These are phyloP conservation scores for Amiota minor DNA, from an alignment of 2,888 invertebrate genomes.

Conservation along the genomic window DNA sequence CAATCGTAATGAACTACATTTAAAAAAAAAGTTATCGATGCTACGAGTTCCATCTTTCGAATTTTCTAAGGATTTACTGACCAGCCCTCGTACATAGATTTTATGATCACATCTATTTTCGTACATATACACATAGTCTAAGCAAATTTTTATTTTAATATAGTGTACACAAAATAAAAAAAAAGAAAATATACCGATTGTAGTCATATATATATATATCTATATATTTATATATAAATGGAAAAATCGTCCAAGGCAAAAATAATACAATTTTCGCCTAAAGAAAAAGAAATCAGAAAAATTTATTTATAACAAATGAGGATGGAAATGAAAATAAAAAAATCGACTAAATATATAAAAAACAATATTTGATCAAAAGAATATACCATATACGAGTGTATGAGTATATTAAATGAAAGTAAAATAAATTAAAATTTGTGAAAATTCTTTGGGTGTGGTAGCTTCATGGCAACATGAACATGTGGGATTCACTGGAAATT, in stretches of 20 bases:
- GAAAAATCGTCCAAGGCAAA: constrained; percentile 49
- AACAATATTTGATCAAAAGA: neutral
- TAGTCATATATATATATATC: neutral
- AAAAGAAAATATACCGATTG: neutral
- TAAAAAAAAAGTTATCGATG: too few relatives aligned
- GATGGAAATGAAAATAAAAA: constrained; percentile 2
- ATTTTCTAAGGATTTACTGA: too few relatives aligned
- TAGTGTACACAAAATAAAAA: neutral
- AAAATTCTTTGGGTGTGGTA: constrained; percentile 5
- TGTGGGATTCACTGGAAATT: neutral
- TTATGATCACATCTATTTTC: too few relatives aligned
- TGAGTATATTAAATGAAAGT: too few relatives aligned
- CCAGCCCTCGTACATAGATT: too few relatives aligned
- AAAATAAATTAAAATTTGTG: neutral
- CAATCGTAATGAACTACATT: too few relatives aligned
- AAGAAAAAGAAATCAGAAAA: neutral
- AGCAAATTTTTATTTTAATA: neutral
- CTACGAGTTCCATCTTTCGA: too few relatives aligned
- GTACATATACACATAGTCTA: too few relatives aligned
- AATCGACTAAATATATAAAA: neutral
- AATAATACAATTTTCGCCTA: neutral
- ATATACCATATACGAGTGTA: too few relatives aligned
- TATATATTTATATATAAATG: constrained; percentile 30
- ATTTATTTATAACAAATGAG: constrained; percentile 23
- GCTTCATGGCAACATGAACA: neutral